Base-by-base conservation (phyloP, 2,113 vertebrate species). In the Channa argus region DNA sequence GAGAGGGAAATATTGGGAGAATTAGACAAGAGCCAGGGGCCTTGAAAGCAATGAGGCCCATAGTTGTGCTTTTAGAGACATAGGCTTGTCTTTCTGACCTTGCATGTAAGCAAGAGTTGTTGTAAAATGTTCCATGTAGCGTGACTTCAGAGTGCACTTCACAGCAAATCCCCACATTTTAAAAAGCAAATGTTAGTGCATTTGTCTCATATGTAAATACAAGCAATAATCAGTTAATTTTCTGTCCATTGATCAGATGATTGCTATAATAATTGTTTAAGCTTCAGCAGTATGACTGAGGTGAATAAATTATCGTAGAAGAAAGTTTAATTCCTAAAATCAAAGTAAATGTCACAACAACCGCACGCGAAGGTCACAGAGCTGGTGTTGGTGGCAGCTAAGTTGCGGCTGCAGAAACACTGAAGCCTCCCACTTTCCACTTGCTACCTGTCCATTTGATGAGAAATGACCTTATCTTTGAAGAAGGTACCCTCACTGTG, bases 51-150 rank as follows among this genome's bases (percentile, higher is more conserved):
- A 77, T 69, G 59, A 86, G 84, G 51, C 65, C 64, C 71, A 78
- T 74, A 85, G 69, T 84, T 77, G 79, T 82, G 83, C 54, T 75
- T 88, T 69, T 82, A 54, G 74, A 85, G 81, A 86, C 78, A 80
- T 70, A 75, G 61, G 3, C 55, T 46, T 43, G 72, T 81, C 80
- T 86, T 50, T 75, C 71, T 69, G 44, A 60, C 71, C 65, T 54
- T 65, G 77, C 73, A 83, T 82, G 74, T 63, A 73, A 82, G 82
- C 77, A 80, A 64, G 70, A 66, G 62, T 67, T 70, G 71, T 60
- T 84, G 86, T 59, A 24, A 24, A 70, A 72, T 71, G 8, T 70
- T 49, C 75, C 65, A 45, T 63, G 55, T 55, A 46, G 24, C 38
- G 24, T 11, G 24, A 41, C 34, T 51, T 14, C 2, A 63, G 60